Evolutionary conservation across 2,113 vertebrate species (phyloP).

Genomic region (Syngnathus scovelli): DNA sequence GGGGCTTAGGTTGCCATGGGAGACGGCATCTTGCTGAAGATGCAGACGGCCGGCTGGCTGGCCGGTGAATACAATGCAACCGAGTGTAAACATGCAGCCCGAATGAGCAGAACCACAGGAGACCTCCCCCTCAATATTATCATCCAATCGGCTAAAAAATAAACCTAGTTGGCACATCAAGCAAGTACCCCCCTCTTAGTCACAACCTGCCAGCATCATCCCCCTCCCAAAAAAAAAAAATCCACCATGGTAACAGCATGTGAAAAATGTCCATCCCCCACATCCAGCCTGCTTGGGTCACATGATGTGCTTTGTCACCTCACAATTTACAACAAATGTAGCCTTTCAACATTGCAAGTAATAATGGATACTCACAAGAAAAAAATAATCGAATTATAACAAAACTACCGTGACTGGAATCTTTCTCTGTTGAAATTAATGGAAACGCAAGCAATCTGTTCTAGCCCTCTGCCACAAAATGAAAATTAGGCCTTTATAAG

Average conservation of each 20-base stretch:
- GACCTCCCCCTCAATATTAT: constrained; percentile 6
- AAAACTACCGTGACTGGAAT: too few species aligned
- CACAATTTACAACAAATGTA: not conserved
- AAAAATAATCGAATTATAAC: not conserved
- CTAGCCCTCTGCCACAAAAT: too few species aligned
- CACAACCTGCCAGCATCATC: constrained; percentile 20
- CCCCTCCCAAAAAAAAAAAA: not conserved
- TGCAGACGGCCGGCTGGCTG: constrained; percentile 46
- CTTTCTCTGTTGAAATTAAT: too few species aligned
- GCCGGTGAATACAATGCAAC: constrained; percentile 69
- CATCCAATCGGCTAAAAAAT: constrained; percentile 16
- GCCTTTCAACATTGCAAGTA: not conserved
- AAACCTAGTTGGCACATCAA: constrained; percentile 30
- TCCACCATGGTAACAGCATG: constrained; percentile 13
- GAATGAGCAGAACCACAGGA: constrained; percentile 34
- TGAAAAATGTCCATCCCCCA: constrained; percentile 17
- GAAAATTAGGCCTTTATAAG: too few species aligned
- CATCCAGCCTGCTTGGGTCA: not conserved
- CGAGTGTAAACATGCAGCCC: constrained; percentile 43
- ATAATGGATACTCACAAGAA: not conserved
- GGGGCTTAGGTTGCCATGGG: constrained; percentile 56
- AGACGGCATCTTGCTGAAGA: constrained; percentile 44
- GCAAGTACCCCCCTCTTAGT: constrained; percentile 9
- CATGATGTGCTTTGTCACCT: not conserved
- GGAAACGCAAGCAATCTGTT: too few species aligned